Evolutionary conservation across 2,797 vertebrate species (phyloP).

Genomic region (Tiaroga cobitis): DNA sequence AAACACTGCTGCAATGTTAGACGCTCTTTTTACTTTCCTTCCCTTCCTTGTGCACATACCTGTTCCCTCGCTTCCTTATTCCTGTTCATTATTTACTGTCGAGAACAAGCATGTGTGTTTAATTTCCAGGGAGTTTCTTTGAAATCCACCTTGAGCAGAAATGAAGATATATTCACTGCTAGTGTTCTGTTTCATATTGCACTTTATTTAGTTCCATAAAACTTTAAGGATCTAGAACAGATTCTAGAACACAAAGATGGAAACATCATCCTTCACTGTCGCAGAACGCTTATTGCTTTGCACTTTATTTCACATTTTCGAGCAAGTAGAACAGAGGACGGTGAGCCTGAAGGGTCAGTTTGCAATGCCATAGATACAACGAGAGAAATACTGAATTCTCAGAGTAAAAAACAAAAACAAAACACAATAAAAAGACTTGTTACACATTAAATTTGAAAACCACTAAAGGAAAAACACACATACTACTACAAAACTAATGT

Average conservation of each 20-base stretch:
- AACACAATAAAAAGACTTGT: not conserved
- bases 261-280: conserved; percentile 60
- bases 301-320: conserved; percentile 56
- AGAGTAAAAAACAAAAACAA: conserved; percentile 18
- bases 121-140: not conserved
- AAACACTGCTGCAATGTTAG: not conserved
- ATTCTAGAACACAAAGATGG: conserved; percentile 48
- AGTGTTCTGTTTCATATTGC: conserved; percentile 75
- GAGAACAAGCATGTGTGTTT: not conserved
- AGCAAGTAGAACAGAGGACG: conserved; percentile 43
- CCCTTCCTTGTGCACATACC: not conserved
- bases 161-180: not conserved
- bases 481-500: conserved; percentile 47
- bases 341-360: not conserved
- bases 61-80: not conserved
- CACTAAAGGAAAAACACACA: not conserved
- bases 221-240: conserved; percentile 52
- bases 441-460: not conserved
- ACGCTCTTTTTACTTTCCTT: not conserved
- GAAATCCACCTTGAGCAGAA: not conserved
- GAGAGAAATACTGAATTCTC: conserved; percentile 57
- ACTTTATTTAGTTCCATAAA: conserved; percentile 78
- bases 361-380: conserved; percentile 33
- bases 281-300: conserved; percentile 77
- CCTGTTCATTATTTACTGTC: not conserved